phyloP scores from a whole-genome alignment of 2,113 vertebrate genomes.

The Cranoglanis bouderius region DNA sequence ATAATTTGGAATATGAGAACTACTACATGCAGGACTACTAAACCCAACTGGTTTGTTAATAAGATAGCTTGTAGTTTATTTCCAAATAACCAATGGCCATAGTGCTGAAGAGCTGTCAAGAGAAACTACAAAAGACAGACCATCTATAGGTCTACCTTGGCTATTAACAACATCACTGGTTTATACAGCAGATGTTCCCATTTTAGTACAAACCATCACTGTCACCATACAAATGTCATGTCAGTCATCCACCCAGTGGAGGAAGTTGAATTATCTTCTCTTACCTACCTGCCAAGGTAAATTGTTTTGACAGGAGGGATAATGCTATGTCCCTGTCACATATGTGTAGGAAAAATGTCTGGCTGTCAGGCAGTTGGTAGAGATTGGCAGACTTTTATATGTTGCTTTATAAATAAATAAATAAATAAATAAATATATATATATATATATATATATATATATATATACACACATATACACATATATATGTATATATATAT shows the following conservation, averaged over 20 bases:
- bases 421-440: not conserved
- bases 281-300: conserved; percentile 30
- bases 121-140: conserved; percentile 3
- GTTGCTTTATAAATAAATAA: too few species aligned
- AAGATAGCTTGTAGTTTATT: not conserved
- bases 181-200: conserved; percentile 18
- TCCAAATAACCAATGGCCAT: not conserved
- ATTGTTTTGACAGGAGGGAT: conserved; percentile 42
- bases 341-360: conserved; percentile 36
- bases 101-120: not conserved
- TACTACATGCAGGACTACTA: not conserved
- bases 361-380: conserved; percentile 16
- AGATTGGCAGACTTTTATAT: not conserved
- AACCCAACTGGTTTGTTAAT: not conserved
- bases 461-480: too few species aligned
- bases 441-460: too few species aligned
- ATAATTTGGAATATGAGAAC: not conserved
- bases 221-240: conserved; percentile 26
- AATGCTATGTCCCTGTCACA: conserved; percentile 32
- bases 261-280: not conserved
- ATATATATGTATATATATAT: too few species aligned
- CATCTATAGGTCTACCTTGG: not conserved
- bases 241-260: conserved; percentile 25
- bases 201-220: conserved; percentile 34
- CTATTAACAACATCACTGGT: conserved; percentile 4